Evolutionary conservation across 2,888 invertebrate species (phyloP).

Genomic region (Drosophila trichaetosa): DNA sequence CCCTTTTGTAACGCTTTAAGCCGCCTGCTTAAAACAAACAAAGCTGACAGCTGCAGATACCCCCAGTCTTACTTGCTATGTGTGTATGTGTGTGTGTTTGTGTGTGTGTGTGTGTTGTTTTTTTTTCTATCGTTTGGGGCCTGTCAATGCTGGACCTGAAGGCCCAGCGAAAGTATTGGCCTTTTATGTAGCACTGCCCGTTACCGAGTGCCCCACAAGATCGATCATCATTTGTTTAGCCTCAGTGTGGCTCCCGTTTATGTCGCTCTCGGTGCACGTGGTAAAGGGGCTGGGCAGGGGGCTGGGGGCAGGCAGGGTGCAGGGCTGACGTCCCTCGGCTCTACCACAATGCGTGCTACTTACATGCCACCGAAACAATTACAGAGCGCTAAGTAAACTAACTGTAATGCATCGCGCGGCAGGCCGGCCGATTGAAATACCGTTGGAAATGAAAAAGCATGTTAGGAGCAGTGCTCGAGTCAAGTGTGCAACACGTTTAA

Average conservation of each 20-base stretch:
- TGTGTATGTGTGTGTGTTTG: background rate
- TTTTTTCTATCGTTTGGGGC: conserved; percentile 21
- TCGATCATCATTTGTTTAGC: conserved; percentile 81
- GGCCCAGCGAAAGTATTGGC: conserved; percentile 69
- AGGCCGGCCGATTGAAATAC: conserved; percentile 69
- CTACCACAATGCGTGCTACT: conserved; percentile 75
- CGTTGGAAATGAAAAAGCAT: conserved; percentile 57
- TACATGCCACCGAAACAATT: conserved; percentile 80
- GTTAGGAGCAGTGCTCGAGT: background rate
- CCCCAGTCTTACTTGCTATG: conserved; percentile 6
- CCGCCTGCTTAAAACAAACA: conserved; percentile 71
- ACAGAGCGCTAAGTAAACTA: conserved; percentile 80
- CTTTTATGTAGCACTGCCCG: conserved; percentile 58
- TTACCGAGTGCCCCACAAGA: conserved; percentile 59
- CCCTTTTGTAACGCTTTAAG: conserved; percentile 77
- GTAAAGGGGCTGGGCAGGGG: background rate
- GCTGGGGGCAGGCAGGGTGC: background rate
- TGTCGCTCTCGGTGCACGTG: conserved; percentile 37
- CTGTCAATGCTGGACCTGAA: conserved; percentile 39
- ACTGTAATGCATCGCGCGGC: conserved; percentile 65
- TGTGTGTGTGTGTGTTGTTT: background rate
- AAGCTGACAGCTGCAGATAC: conserved; percentile 68
- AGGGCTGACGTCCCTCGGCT: conserved; percentile 4
- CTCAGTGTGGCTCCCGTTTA: conserved; percentile 76
- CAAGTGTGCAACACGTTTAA: background rate